These are phyloP conservation scores for Adoxophyes honmai DNA, from an alignment of 1,140 invertebrate species.

Conservation along the genomic window DNA sequence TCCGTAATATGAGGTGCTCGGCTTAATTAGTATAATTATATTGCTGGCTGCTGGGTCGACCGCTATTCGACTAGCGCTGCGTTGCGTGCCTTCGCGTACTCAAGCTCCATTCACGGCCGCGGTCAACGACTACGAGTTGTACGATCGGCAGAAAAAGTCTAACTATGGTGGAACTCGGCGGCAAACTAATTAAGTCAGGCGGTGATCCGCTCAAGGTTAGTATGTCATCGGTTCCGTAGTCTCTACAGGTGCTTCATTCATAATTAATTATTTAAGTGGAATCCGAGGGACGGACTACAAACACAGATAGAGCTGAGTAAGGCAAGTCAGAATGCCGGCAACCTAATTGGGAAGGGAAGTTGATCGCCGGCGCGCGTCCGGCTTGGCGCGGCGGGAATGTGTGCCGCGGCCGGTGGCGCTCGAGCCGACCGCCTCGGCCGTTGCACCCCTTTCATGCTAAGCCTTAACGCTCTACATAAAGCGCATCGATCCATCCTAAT, in stretches of 20 bases:
- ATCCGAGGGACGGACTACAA: not conserved
- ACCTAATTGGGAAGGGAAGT: constrained; percentile 42
- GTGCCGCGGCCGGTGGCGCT: constrained; percentile 51
- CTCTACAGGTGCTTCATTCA: constrained; percentile 1
- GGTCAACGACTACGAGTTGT: constrained; percentile 21
- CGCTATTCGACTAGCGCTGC: constrained; percentile 6
- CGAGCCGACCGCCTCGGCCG: constrained; percentile 53
- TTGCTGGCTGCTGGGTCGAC: constrained; percentile 5
- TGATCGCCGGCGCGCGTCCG: constrained; percentile 49
- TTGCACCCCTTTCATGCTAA: constrained; percentile 72
- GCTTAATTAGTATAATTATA: constrained; percentile 1
- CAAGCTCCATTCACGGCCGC: constrained; percentile 15
- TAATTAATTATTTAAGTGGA: constrained; percentile 4
- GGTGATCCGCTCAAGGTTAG: not conserved
- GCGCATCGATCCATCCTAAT: constrained; percentile 54
- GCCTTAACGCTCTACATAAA: constrained; percentile 70
- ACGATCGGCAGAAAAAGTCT: constrained; percentile 3
- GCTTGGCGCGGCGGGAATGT: constrained; percentile 60
- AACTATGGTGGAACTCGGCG: not conserved
- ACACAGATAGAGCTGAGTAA: constrained; percentile 5
- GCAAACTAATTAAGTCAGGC: not conserved
- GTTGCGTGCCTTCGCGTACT: constrained; percentile 8
- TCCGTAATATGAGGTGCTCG: constrained; percentile 4
- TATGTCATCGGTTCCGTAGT: constrained; percentile 2
- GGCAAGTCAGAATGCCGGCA: not conserved